These are phyloP conservation scores for Anguilla anguilla DNA, from an alignment of 2,797 vertebrate species.

Conservation along the genomic window DNA sequence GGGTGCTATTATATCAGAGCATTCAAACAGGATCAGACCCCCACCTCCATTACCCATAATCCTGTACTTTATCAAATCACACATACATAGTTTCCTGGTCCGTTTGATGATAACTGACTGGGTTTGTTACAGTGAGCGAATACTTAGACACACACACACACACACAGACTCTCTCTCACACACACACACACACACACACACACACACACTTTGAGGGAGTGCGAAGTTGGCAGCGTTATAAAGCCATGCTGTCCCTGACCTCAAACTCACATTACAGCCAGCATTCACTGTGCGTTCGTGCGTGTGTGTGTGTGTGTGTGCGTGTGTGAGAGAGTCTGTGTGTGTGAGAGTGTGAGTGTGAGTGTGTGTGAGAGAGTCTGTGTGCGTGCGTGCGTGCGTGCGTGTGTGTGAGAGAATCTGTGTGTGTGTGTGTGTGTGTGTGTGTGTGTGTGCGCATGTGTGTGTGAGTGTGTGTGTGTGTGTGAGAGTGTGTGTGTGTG, in stretches of 20 bases:
- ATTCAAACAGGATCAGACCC: too few relatives aligned
- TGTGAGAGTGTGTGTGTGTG: not conserved
- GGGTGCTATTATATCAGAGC: not conserved
- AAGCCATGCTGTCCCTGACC: not conserved
- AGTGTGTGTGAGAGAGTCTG: too few relatives aligned
- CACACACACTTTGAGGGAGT: not conserved
- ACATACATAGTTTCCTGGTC: too few relatives aligned
- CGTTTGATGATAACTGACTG: too few relatives aligned
- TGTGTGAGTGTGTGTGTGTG: not conserved
- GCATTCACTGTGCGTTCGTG: not conserved
- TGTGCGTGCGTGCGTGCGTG: not conserved
- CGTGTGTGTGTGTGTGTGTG: not conserved
- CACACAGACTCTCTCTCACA: slow-evolving; percentile 37
- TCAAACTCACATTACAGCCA: not conserved
- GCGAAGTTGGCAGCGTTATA: not conserved
- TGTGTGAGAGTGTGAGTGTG: not conserved
- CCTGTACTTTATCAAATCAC: too few relatives aligned
- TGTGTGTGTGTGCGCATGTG: not conserved
- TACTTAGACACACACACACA: slow-evolving; percentile 30
- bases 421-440: not conserved
- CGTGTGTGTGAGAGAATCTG: not conserved
- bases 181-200: too few relatives aligned
- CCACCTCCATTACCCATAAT: too few relatives aligned
- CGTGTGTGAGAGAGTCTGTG: not conserved
- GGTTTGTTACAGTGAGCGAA: too few relatives aligned